These are phyloP conservation scores for Alviniconcha strummeri DNA, from an alignment of 2,888 invertebrate genomes.

Conservation along the genomic window DNA sequence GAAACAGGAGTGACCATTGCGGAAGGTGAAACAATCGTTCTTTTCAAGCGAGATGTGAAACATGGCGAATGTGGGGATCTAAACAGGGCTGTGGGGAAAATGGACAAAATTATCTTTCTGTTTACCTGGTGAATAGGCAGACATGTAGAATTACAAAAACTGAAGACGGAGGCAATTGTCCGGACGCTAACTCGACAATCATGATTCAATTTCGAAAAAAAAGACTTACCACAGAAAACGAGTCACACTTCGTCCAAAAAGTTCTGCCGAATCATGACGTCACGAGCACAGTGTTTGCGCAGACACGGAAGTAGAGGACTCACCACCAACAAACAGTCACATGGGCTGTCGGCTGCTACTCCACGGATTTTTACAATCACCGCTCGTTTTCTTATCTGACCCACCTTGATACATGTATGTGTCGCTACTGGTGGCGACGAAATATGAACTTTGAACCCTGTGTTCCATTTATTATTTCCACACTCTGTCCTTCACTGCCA, in stretches of 20 bases:
- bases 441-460: conserved; percentile 2
- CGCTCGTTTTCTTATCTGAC: neutral
- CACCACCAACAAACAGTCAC: conserved; percentile 15
- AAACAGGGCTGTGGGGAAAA: neutral
- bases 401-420: neutral
- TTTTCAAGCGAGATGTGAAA: conserved; percentile 13
- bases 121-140: no score
- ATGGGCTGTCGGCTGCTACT: conserved; percentile 9
- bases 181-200: no score
- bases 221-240: conserved; percentile 12
- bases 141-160: no score
- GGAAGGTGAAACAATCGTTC: conserved; percentile 22
- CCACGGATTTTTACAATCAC: neutral
- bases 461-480: neutral
- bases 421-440: neutral
- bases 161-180: no score
- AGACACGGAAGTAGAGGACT: conserved; percentile 39
- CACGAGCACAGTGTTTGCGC: conserved; percentile 35
- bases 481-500: neutral
- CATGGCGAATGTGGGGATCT: conserved; percentile 18
- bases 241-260: neutral
- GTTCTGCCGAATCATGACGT: conserved; percentile 37
- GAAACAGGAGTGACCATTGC: neutral
- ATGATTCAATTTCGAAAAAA: neutral
- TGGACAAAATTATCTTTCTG: no score